Evolutionary conservation across 2,797 vertebrate species (phyloP).

Genomic region (Neosilurus hyrtlii): DNA sequence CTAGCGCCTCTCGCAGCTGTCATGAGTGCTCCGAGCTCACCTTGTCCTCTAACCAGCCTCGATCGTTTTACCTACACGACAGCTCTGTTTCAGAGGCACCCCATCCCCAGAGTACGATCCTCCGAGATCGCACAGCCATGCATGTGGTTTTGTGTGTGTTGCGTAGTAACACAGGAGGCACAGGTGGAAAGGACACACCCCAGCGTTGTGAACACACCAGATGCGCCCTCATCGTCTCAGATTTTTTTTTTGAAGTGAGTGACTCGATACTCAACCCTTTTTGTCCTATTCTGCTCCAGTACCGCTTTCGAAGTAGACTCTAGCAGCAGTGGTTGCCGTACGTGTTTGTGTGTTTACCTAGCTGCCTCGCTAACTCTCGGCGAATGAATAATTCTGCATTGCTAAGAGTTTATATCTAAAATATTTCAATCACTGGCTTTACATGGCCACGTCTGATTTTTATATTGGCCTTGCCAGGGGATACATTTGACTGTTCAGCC

Average conservation of each 20-base stretch:
- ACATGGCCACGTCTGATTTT: background rate
- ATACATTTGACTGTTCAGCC: constrained; percentile 4
- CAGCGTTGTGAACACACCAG: constrained; percentile 26
- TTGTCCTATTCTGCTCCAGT: background rate
- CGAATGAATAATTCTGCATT: background rate
- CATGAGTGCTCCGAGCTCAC: background rate
- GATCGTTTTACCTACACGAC: background rate
- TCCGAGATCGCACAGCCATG: constrained; percentile 43
- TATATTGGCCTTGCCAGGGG: constrained; percentile 1
- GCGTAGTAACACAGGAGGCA: constrained; percentile 33
- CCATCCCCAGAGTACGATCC: background rate
- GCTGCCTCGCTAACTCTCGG: background rate
- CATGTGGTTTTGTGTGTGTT: constrained; percentile 6
- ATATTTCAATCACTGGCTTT: constrained; percentile 13
- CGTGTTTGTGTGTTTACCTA: background rate
- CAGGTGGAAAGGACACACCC: constrained; percentile 29
- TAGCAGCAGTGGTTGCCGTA: background rate
- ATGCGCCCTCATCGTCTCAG: background rate
- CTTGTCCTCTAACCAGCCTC: background rate
- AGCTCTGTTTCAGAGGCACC: background rate
- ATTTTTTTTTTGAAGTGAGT: constrained; percentile 14
- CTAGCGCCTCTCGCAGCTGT: background rate
- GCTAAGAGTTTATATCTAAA: background rate
- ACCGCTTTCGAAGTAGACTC: background rate
- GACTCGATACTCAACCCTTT: constrained; percentile 10